Conservation (phyloP, 2,113 vertebrate species). For the Pandion haliaetus region DNA sequence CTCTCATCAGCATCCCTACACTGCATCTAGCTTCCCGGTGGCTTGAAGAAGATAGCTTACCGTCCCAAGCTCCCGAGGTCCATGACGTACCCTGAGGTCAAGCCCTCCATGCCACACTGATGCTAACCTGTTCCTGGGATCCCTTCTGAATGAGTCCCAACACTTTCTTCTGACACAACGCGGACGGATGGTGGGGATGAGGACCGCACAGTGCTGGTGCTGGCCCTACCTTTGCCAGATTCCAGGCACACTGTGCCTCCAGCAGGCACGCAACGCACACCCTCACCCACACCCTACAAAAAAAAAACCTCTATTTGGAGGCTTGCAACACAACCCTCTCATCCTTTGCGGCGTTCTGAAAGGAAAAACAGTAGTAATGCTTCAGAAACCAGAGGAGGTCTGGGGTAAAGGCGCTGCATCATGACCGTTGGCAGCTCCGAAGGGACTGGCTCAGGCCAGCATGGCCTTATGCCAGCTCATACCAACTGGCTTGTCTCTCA, state of each 20-base stretch:
- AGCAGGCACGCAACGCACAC: rapidly evolving
- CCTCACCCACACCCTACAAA: not conserved
- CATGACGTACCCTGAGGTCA: not conserved
- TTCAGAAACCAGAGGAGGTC: not conserved
- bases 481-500: not conserved
- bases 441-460: not conserved
- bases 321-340: not conserved
- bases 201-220: not conserved
- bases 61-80: rapidly evolving
- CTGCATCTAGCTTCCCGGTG: rapidly evolving
- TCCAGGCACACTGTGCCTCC: rapidly evolving
- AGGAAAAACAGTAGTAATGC: not conserved
- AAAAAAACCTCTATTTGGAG: not conserved
- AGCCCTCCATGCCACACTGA: not conserved
- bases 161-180: rapidly evolving
- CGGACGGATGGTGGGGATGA: not conserved
- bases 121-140: not conserved
- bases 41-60: not conserved
- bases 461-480: rapidly evolving
- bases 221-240: not conserved
- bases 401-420: not conserved
- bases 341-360: not conserved
- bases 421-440: not conserved
- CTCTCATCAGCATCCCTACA: not conserved
- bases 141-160: not conserved